These are phyloP conservation scores for Menura novaehollandiae DNA, from an alignment of 2,113 vertebrate species.

Conservation along the genomic window DNA sequence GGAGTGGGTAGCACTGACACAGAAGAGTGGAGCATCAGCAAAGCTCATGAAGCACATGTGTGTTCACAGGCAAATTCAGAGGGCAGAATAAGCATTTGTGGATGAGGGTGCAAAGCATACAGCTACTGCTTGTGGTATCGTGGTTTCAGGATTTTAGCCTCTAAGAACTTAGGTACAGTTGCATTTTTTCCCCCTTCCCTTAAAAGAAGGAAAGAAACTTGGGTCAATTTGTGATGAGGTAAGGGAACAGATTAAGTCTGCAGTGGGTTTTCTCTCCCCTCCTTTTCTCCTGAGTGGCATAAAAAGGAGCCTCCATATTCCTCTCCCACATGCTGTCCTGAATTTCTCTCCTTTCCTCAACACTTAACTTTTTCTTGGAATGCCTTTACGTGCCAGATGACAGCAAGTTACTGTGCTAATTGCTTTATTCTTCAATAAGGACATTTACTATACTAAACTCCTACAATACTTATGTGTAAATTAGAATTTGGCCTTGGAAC, in stretches of 20 bases:
- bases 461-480: conserved; percentile 73
- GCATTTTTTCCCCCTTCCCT: not conserved
- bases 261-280: conserved; percentile 63
- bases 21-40: not conserved
- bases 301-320: conserved; percentile 71
- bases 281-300: conserved; percentile 64
- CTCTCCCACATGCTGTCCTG: conserved; percentile 79
- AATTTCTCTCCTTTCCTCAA: conserved; percentile 77
- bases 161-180: not conserved
- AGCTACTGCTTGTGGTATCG: not conserved
- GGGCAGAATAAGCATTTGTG: not conserved
- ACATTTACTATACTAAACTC: conserved; percentile 75
- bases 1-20: not conserved
- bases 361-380: conserved; percentile 77
- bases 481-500: conserved; percentile 67
- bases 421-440: conserved; percentile 73
- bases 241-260: conserved; percentile 67
- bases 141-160: not conserved
- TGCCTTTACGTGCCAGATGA: conserved; percentile 78
- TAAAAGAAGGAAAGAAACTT: not conserved
- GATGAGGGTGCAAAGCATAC: not conserved
- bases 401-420: conserved; percentile 74
- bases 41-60: not conserved
- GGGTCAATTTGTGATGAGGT: conserved; percentile 52
- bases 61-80: not conserved